A percentile compares a stretch with the other conserved stretches of the same genome.
These are phyloP conservation scores for Aplidium turbinatum DNA, from an alignment of 23 tunicate genomes.

Conservation along the genomic window DNA sequence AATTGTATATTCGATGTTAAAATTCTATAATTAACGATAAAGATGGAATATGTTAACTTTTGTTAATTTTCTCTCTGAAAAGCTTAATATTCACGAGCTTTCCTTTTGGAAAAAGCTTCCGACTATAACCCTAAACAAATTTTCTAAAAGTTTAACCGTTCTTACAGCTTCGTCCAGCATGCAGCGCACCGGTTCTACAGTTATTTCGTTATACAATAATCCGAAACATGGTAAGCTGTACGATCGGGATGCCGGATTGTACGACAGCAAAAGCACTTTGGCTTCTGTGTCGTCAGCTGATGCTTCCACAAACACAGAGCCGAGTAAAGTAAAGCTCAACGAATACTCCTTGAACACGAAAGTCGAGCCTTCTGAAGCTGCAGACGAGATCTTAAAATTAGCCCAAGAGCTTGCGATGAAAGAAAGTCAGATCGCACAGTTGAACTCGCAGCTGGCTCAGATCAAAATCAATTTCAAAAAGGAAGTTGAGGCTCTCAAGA, in stretches of 20 bases:
- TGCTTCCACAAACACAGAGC: constrained; percentile 31
- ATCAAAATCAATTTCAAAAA: neutral
- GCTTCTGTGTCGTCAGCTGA: constrained; percentile 85
- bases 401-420: constrained; percentile 43
- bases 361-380: too few species aligned
- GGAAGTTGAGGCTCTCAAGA: constrained; percentile 33
- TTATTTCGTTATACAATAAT: constrained; percentile 52
- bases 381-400: constrained; percentile 19
- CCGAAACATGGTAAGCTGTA: constrained; percentile 41
- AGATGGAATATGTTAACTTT: too few species aligned
- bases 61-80: too few species aligned
- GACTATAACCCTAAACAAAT: neutral
- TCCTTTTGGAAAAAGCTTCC: neutral
- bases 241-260: constrained; percentile 60
- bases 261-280: constrained; percentile 71
- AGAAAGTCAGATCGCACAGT: constrained; percentile 10
- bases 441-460: constrained; percentile 17
- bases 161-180: neutral
- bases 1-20: too few species aligned
- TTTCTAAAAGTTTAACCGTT: neutral
- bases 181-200: neutral
- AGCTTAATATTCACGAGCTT: neutral
- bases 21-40: too few species aligned
- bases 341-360: neutral
- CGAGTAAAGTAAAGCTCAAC: neutral